These are phyloP conservation scores for Fulmarus glacialis DNA, from an alignment of 2,113 vertebrate species.

Conservation along the genomic window DNA sequence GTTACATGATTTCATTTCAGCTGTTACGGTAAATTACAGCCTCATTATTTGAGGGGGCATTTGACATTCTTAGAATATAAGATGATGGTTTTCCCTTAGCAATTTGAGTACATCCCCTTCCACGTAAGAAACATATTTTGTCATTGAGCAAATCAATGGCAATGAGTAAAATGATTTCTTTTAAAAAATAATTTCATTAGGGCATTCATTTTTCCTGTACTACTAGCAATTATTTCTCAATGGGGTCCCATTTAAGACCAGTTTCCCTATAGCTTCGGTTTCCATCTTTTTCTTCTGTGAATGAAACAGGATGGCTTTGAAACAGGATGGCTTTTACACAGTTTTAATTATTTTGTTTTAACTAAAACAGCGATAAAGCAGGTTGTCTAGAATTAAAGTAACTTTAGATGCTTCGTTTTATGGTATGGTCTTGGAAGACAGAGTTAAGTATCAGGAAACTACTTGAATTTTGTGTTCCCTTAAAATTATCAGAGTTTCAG, in stretches of 20 bases:
- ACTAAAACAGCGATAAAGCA: neutral
- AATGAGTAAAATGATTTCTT: rapidly evolving
- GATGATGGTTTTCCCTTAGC: neutral
- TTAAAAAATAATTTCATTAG: rapidly evolving
- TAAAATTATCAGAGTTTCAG: neutral
- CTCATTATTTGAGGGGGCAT: neutral
- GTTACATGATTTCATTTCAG: neutral
- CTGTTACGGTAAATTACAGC: neutral
- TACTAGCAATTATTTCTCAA: neutral
- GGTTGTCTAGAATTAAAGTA: neutral
- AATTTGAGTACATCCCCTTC: neutral
- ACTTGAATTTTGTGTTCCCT: neutral
- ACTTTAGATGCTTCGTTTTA: neutral
- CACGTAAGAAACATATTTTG: rapidly evolving
- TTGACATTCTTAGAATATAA: neutral
- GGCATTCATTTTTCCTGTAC: neutral
- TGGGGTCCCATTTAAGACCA: neutral
- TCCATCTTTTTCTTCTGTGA: neutral
- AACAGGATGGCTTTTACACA: neutral
- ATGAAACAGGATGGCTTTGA: neutral
- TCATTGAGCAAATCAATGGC: neutral
- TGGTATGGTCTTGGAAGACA: neutral
- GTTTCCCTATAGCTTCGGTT: neutral
- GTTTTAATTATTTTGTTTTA: neutral
- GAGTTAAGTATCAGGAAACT: neutral